A percentile compares a stretch with the other conserved stretches of the same genome.
phyloP scores from a whole-genome alignment of 2,888 invertebrate genomes.

The Palloptera scutellata region DNA sequence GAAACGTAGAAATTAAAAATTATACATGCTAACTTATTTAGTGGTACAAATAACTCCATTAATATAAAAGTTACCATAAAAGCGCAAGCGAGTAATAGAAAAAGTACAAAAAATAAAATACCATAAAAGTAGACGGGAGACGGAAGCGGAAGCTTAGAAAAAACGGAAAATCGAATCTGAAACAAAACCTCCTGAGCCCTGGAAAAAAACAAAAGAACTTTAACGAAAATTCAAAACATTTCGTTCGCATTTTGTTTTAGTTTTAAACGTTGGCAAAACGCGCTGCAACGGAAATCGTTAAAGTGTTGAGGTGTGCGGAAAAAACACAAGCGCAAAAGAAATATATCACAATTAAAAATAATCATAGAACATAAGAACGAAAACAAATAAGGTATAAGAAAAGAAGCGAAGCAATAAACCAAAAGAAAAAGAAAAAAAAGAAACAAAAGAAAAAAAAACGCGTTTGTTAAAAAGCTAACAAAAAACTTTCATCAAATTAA shows the following conservation, averaged over 20 bases:
- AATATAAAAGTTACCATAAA: conserved; percentile 26
- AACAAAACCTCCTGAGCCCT: too few relatives aligned
- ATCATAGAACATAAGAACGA: too few relatives aligned
- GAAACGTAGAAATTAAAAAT: conserved; percentile 40
- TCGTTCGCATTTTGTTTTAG: not conserved
- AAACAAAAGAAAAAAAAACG: not conserved
- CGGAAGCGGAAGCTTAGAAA: conserved; percentile 18
- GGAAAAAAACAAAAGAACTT: too few relatives aligned
- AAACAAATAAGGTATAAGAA: not conserved
- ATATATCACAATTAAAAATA: too few relatives aligned
- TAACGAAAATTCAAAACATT: conserved; percentile 2
- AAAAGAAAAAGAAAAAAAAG: not conserved
- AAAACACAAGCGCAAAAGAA: not conserved
- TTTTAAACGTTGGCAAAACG: too few relatives aligned
- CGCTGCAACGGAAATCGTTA: too few relatives aligned
- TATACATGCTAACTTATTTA: conserved; percentile 43
- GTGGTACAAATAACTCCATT: conserved; percentile 58
- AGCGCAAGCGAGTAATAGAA: not conserved
- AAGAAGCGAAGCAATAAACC: not conserved
- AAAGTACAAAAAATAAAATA: too few relatives aligned
- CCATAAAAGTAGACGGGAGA: conserved; percentile 10
- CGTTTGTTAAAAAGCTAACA: not conserved
- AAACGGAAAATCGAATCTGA: conserved; percentile 26
- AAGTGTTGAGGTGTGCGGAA: too few relatives aligned
- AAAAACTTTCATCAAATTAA: too few relatives aligned